Percentiles rank a stretch among this genome's conserved stretches.
These are phyloP conservation scores for Pseudochaenichthys georgianus DNA, from an alignment of 2,797 vertebrate genomes.

Conservation along the genomic window DNA sequence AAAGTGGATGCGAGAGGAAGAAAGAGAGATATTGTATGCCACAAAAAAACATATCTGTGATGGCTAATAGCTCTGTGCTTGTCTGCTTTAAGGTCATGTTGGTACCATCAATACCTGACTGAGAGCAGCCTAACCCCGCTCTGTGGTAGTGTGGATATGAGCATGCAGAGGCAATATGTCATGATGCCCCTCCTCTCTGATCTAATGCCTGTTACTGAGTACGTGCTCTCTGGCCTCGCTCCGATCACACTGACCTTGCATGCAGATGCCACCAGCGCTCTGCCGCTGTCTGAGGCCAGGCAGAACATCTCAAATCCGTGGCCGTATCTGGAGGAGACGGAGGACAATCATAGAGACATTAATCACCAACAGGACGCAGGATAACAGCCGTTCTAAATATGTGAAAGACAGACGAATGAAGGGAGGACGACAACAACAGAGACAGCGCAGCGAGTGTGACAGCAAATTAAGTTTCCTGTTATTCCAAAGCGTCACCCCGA, in stretches of 20 bases:
- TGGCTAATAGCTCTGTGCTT: background rate
- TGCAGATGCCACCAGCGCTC: slow-evolving; percentile 92
- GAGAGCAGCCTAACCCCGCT: background rate
- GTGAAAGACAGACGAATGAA: slow-evolving; percentile 21
- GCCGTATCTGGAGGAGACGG: slow-evolving; percentile 89
- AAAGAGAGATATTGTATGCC: background rate
- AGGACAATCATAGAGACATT: slow-evolving; percentile 26
- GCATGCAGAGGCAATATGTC: slow-evolving; percentile 12
- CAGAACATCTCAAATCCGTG: slow-evolving; percentile 99
- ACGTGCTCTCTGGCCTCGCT: background rate
- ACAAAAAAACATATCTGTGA: background rate
- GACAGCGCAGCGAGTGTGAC: slow-evolving; percentile 12
- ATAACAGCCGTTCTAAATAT: background rate
- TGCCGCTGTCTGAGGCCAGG: slow-evolving; percentile 89
- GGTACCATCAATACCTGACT: slow-evolving; percentile 6
- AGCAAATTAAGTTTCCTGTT: slow-evolving; percentile 50
- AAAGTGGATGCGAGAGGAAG: too few species aligned
- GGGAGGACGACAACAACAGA: slow-evolving; percentile 24
- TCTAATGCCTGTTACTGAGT: background rate
- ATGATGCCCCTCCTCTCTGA: slow-evolving; percentile 7
- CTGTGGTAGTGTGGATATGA: background rate
- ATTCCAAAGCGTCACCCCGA: slow-evolving; percentile 16
- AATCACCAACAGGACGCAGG: slow-evolving; percentile 17
- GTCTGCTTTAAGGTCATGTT: slow-evolving; percentile 36
- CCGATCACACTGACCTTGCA: slow-evolving; percentile 91